Base-by-base conservation (phyloP, 2,888 invertebrate species). In the Dioctria rufipes region DNA sequence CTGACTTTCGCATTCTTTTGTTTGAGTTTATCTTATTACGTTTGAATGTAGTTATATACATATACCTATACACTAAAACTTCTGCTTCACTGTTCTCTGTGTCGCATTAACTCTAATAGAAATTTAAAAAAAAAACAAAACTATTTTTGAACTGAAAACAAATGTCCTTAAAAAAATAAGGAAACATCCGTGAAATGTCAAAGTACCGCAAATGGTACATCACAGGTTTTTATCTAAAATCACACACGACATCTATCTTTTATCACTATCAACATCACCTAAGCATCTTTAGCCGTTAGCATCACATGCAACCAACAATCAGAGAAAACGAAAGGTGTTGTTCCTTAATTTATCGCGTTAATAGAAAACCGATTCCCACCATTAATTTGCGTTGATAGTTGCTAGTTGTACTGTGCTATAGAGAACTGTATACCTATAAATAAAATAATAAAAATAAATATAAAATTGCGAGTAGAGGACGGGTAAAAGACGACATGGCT, bases 341-440 rank as follows among this genome's bases (percentile, higher is more conserved):
- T 83, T 82, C 83, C 83, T 83, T 83, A 83, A 83, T 83, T 83
- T 83, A 83, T 83, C 82, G 83, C 83, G 82, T 83, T 83, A 83
- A 83, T 83, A 83, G 83, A 83, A 82, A 83, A 83, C 82, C 83
- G 82, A 82, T 83, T 83, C 83, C 82, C 83, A 83, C 82, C 83
- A 78, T 78, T 66, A 66, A 78, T 78, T 54, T 66, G 40, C 51
- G 78, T n/a, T 46, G 25, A 69, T 49, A 69, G 6, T 5, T 49
- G 5, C 37, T 65, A 40, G 11, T 9, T 40, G 39, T 40, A 6
- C 39, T 65, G 39, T 39, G 40, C 40, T 65, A 8, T 8, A 5
- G 4, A 65, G 13, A 40, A 39, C 37, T 25, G 40, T 11, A 65
- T 6, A 39, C 9, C 13, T 25, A 63, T 4, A 63, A 63, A 63